phyloP scores from a whole-genome alignment of 2,113 vertebrate genomes.

The Hemibagrus wyckioides region DNA sequence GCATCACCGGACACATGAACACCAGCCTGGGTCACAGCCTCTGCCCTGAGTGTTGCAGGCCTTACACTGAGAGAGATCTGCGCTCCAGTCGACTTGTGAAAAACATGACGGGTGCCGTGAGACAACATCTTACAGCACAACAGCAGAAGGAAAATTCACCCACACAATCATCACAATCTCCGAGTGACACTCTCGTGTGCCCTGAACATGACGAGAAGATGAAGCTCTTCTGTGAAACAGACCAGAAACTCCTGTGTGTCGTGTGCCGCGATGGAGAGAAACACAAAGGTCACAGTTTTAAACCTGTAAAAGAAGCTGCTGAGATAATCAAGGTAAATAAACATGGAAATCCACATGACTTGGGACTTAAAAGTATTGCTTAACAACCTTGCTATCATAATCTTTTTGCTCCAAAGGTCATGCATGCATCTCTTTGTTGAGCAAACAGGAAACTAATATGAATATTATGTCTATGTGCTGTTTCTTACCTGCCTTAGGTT shows the following conservation, averaged over 20 bases:
- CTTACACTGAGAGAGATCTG: conserved; percentile 26
- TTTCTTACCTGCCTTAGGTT: background rate
- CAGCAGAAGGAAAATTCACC: background rate
- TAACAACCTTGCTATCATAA: background rate
- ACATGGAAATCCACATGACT: background rate
- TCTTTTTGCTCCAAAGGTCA: background rate
- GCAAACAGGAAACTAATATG: background rate
- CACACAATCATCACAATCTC: background rate
- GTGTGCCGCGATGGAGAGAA: conserved; percentile 61
- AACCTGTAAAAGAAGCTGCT: conserved; percentile 59
- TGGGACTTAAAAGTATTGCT: background rate
- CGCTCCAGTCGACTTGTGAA: conserved; percentile 52
- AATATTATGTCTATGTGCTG: background rate
- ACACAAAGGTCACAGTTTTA: conserved; percentile 62
- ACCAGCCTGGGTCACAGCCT: background rate
- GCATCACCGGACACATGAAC: conserved; percentile 42
- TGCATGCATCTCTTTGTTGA: background rate
- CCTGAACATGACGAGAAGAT: conserved; percentile 64
- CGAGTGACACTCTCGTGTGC: conserved; percentile 47
- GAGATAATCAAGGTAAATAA: conserved; percentile 19
- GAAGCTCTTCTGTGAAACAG: conserved; percentile 65
- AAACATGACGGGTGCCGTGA: conserved; percentile 25
- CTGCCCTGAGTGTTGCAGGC: conserved; percentile 58
- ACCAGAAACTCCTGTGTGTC: conserved; percentile 61
- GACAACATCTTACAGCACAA: background rate